phyloP scores from a whole-genome alignment of 1,140 invertebrate species.

The Drosophila arizonae region DNA sequence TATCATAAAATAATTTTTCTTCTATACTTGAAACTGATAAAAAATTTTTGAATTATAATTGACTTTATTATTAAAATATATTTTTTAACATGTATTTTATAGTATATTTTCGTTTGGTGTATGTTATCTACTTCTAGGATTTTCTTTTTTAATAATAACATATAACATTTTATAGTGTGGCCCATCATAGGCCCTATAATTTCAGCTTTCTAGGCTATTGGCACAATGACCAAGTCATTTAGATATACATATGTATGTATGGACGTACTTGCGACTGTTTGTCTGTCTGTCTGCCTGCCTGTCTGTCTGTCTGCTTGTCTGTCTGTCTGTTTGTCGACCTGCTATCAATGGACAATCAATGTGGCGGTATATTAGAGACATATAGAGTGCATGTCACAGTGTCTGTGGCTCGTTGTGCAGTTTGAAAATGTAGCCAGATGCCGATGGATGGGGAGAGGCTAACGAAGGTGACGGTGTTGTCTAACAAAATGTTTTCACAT shows the following conservation, averaged over 20 bases:
- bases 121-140: no score
- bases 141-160: no score
- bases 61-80: neutral
- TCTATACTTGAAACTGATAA: neutral
- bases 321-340: neutral
- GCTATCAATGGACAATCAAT: constrained; percentile 61
- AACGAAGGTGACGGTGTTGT: constrained; percentile 31
- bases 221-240: constrained; percentile 28
- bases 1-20: neutral
- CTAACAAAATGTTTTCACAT: constrained; percentile 72
- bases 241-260: neutral
- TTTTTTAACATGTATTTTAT: no score
- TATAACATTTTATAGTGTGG: no score
- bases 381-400: neutral
- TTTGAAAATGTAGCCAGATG: constrained; percentile 36
- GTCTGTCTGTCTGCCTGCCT: no score
- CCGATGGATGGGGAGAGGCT: neutral
- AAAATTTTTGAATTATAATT: neutral
- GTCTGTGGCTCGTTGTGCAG: constrained; percentile 18
- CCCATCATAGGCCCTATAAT: neutral
- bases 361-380: constrained; percentile 14
- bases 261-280: no score
- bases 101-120: no score
- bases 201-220: constrained; percentile 23
- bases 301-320: neutral